Evolutionary conservation across 1,140 invertebrate genomes (phyloP), one percentile per base, ranked within the genome.

Genomic region (Cyrtorhinus lividipennis): DNA sequence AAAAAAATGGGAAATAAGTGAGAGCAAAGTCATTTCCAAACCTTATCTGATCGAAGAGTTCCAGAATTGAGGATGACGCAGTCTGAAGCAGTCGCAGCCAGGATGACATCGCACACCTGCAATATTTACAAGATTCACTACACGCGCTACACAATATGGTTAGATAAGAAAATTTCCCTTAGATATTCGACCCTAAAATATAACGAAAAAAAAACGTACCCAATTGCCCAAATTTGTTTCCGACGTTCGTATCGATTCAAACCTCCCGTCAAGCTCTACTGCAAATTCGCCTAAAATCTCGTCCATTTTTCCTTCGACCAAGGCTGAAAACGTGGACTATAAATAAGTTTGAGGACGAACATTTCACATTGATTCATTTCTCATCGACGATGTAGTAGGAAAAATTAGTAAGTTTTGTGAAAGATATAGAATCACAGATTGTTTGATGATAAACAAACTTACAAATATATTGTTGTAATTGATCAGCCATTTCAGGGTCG

Each of bases 151-250:
- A n/a, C n/a, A n/a, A n/a, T n/a, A n/a, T n/a, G n/a, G n/a, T n/a
- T n/a, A n/a, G n/a, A n/a, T n/a, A n/a, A n/a, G n/a, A n/a, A n/a
- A n/a, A n/a, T n/a, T n/a, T n/a, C n/a, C n/a, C n/a, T n/a, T n/a
- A n/a, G n/a, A n/a, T n/a, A n/a, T n/a, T n/a, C n/a, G n/a, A n/a
- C n/a, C n/a, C n/a, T n/a, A n/a, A n/a, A n/a, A n/a, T n/a, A n/a
- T n/a, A n/a, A n/a, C n/a, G n/a, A n/a, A n/a, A n/a, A n/a, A n/a
- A 25, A 27, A 15, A 62, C 20, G 1, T 66, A 76, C 81, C 82
- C 92, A 93, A 75, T 93, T 92, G 59, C 91, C 90, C 62, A 94
- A 77, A 78, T 94, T 94, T 5, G 89, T 88, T 77, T 95, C 92
- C 66, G 78, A 73, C 0, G 87, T 88, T 45, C 92, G 76, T 64